Percentiles rank a stretch among this genome's conserved stretches.
Evolutionary conservation across 1,140 invertebrate genomes (phyloP).

Genomic region (Pararge aegeria): DNA sequence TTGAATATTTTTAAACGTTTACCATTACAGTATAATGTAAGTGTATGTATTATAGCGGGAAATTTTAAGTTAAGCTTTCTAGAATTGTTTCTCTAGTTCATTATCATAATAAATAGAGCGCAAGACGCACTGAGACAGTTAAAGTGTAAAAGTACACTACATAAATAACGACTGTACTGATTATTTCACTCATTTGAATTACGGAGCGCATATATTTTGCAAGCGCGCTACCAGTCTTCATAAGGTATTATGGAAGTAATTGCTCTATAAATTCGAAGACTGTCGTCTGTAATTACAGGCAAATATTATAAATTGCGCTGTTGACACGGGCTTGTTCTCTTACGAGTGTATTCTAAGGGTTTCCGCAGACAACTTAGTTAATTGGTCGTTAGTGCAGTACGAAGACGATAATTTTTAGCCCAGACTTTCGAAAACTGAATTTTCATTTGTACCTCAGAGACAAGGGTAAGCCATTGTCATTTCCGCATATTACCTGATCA

Average conservation of each 20-base stretch:
- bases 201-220: slow-evolving; percentile 10
- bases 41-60: no score
- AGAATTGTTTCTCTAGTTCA: not conserved
- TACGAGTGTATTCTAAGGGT: slow-evolving; percentile 8
- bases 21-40: no score
- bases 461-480: no score
- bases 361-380: no score
- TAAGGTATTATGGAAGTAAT: slow-evolving; percentile 34
- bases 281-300: slow-evolving; percentile 41
- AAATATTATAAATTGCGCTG: slow-evolving; percentile 43
- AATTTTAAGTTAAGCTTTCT: not conserved
- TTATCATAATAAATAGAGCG: not conserved
- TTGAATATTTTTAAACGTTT: no score
- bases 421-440: no score
- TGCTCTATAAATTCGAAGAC: slow-evolving; percentile 45
- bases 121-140: not conserved
- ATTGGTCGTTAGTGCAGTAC: no score
- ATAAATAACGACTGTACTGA: slow-evolving; percentile 9
- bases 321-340: slow-evolving; percentile 26
- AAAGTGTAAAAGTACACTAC: not conserved
- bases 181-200: slow-evolving; percentile 15
- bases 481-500: no score
- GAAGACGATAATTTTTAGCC: no score
- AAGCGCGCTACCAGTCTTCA: slow-evolving; percentile 12
- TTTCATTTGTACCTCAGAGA: no score